A percentile compares a stretch with the other conserved stretches of the same genome.
phyloP scores from a whole-genome alignment of 2,888 invertebrate genomes.

The Glaucopsyche alexis region DNA sequence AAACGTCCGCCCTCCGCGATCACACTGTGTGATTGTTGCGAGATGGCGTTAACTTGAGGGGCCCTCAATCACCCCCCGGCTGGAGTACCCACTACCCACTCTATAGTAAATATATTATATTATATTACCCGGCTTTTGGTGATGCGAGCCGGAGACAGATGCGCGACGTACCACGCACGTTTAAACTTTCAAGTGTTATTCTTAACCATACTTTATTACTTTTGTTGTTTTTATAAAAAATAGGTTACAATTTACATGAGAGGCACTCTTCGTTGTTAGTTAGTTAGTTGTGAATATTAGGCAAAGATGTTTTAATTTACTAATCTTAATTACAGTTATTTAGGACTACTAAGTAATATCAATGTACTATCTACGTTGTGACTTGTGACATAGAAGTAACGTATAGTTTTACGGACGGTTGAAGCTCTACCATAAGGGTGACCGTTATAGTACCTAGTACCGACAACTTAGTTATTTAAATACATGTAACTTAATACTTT shows the following conservation, averaged over 20 bases:
- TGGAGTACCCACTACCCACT: not conserved
- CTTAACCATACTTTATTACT: not conserved
- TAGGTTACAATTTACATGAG: not conserved
- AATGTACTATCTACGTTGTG: not conserved
- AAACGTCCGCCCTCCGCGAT: not conserved
- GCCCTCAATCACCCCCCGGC: not conserved
- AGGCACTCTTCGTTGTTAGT: not conserved
- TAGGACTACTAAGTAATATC: too few species aligned
- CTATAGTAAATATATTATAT: not conserved
- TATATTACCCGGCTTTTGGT: not conserved
- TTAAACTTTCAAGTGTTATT: not conserved
- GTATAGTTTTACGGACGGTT: conserved; percentile 5
- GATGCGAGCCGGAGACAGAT: not conserved
- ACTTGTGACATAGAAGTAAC: not conserved
- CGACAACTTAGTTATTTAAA: not conserved
- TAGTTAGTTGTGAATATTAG: not conserved
- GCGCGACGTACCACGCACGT: not conserved
- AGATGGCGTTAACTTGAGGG: not conserved
- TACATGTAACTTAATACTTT: not conserved
- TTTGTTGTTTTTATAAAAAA: conserved; percentile 4
- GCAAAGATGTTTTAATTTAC: too few species aligned
- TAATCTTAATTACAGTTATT: too few species aligned
- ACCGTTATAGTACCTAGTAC: not conserved
- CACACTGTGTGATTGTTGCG: not conserved
- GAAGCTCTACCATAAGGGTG: not conserved